These are phyloP conservation scores for Myathropa florea DNA, from an alignment of 2,888 invertebrate species.

Conservation along the genomic window DNA sequence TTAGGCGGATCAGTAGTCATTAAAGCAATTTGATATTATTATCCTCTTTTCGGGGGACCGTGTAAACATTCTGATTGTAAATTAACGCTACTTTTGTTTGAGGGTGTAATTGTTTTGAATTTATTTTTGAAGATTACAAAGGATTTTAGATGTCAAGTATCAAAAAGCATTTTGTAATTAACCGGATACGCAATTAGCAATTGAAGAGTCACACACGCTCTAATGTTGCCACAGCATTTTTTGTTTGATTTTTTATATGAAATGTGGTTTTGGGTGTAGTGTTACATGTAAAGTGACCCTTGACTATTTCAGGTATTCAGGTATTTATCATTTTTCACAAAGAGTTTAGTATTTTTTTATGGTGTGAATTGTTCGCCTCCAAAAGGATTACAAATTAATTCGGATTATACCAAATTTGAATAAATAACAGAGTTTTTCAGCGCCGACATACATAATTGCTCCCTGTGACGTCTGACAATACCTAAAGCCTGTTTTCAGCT, in stretches of 20 bases:
- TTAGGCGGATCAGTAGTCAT: constrained; percentile 20
- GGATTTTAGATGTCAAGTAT: constrained; percentile 21
- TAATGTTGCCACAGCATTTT: neutral
- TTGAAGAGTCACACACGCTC: neutral
- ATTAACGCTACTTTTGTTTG: neutral
- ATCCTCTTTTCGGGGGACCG: neutral
- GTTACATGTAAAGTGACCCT: neutral
- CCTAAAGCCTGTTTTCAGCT: no score
- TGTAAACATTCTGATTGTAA: neutral
- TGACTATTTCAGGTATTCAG: no score
- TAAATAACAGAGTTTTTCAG: no score
- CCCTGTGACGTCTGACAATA: no score
- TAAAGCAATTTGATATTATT: constrained; percentile 12
- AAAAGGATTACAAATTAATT: no score
- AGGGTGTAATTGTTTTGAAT: neutral
- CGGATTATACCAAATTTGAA: no score
- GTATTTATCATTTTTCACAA: no score
- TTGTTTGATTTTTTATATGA: neutral
- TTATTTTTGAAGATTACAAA: constrained; percentile 25
- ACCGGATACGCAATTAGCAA: neutral
- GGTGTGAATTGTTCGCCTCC: no score
- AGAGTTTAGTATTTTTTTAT: no score
- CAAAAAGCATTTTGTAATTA: constrained; percentile 16
- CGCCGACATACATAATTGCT: no score
- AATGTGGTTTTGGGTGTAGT: neutral